A percentile compares a stretch with the other conserved stretches of the same genome.
phyloP scores from a whole-genome alignment of 1,140 invertebrate genomes.

The Tribolium madens region DNA sequence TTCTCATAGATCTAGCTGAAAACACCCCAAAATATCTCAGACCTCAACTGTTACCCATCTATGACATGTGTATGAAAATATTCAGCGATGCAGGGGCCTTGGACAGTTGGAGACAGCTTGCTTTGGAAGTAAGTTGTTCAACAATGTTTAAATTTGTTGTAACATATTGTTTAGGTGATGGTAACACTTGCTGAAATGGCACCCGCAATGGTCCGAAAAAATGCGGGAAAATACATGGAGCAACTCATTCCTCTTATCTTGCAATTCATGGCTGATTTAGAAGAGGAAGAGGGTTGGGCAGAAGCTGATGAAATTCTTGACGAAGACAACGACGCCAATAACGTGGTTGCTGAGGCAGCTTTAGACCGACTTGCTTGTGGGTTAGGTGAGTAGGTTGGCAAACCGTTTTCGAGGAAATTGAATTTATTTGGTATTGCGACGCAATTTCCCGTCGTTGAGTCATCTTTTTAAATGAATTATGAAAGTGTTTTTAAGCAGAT shows the following conservation, averaged over 20 bases:
- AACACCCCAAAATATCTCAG: slow-evolving; percentile 92
- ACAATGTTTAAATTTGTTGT: neutral
- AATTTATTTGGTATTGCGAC: neutral
- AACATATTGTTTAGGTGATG: slow-evolving; percentile 66
- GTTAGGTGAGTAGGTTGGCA: slow-evolving; percentile 72
- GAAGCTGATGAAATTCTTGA: slow-evolving; percentile 82
- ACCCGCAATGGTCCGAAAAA: slow-evolving; percentile 94
- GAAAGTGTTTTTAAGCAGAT: neutral
- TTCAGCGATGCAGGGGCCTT: slow-evolving; percentile 80
- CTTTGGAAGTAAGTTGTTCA: slow-evolving; percentile 80
- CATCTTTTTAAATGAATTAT: neutral
- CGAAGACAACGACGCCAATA: slow-evolving; percentile 91
- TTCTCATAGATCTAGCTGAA: slow-evolving; percentile 94
- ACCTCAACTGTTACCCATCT: slow-evolving; percentile 86
- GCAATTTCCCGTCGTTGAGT: neutral
- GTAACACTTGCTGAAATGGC: slow-evolving; percentile 96
- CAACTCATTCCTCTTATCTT: slow-evolving; percentile 85
- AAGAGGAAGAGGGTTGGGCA: slow-evolving; percentile 92
- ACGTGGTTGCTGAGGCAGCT: slow-evolving; percentile 95
- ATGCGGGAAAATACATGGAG: slow-evolving; percentile 83
- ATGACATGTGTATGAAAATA: slow-evolving; percentile 92
- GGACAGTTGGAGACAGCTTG: slow-evolving; percentile 91
- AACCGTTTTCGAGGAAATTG: too few relatives aligned
- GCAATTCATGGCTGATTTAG: slow-evolving; percentile 97
- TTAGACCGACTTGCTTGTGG: slow-evolving; percentile 96